Evolutionary conservation across 2,113 vertebrate genomes (phyloP), one percentile per base, ranked within the genome.

Genomic region (Sapajus apella): DNA sequence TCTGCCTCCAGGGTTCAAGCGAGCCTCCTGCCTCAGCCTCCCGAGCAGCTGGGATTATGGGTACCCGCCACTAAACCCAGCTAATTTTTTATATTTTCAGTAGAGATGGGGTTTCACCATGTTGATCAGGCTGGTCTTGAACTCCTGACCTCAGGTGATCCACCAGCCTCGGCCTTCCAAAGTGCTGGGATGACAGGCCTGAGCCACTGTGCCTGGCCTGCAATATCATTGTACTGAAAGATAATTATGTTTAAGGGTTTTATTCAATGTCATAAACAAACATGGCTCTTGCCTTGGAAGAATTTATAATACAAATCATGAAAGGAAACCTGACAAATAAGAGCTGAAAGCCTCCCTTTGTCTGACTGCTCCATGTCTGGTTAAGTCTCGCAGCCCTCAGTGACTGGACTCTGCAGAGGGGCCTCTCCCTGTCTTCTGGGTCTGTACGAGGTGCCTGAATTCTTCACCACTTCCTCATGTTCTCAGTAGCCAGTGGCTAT

Each of bases 301-400:
- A 95, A 64, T 50, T 86, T 68, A 90, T 43, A 35, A 77, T 66
- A 87, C 37, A 45, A 77, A 82, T 64, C 45, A 86, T 16, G 27
- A 93, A 94, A 91, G 17, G 85, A 79, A 88, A 90, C 70, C 30
- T 95, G 25, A 50, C 30, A 72, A 92, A 90, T n/a, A 86, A 75
- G 56, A 86, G 37, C 50, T 94, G 5, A 73, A 61, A 79, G 56
- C 37, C 8, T 85, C 58, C 16, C 27, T 27, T 84, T 88, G 75
- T 32, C 32, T 58, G 37, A 30, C 47, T 50, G 27, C 25, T 8
- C 37, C 8, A 40, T 45, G 17, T 56, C 21, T 64, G 13, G 30
- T 2, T 45, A 47, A 45, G 45, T 11, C 50, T 66, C 13, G 52
- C 66, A 50, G 37, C 3, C 30, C 30, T 72, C 50, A 16, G 82